A percentile compares a stretch with the other conserved stretches of the same genome.
Evolutionary conservation across 2,888 invertebrate genomes (phyloP).

Genomic region (Caenorhabditis sp.): DNA sequence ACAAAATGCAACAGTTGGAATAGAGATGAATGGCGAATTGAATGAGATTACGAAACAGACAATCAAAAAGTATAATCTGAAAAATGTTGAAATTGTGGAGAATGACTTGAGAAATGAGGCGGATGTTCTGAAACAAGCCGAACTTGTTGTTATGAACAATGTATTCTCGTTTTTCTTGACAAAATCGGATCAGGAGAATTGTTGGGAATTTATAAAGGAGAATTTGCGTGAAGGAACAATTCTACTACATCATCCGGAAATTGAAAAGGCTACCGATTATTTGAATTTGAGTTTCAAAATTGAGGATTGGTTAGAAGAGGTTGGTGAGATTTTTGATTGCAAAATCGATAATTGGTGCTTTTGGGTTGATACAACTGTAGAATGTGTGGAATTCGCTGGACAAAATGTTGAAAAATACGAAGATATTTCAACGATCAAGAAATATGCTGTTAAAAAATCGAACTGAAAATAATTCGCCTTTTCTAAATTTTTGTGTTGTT

Average conservation of each 20-base stretch:
- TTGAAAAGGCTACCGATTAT: conserved; percentile 51
- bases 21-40: conserved; percentile 79
- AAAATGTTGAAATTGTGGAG: conserved; percentile 71
- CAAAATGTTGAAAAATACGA: conserved; percentile 45
- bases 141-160: conserved; percentile 79
- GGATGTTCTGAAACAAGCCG: conserved; percentile 76
- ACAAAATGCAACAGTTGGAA: conserved; percentile 76
- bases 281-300: conserved; percentile 53
- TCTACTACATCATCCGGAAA: conserved; percentile 57
- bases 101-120: conserved; percentile 76
- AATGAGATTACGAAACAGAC: conserved; percentile 76
- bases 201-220: conserved; percentile 52
- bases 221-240: conserved; percentile 46
- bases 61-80: conserved; percentile 28
- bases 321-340: conserved; percentile 15
- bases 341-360: neutral
- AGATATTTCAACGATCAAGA: conserved; percentile 38
- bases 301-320: conserved; percentile 56
- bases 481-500: too few species aligned
- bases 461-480: neutral
- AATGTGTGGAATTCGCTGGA: conserved; percentile 47
- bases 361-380: conserved; percentile 32
- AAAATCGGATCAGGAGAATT: conserved; percentile 72
- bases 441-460: conserved; percentile 37
- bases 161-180: conserved; percentile 80